Percentiles rank a stretch among this genome's conserved stretches.
Evolutionary conservation across 2,888 invertebrate genomes (phyloP).

Genomic region (Stenolophus ochropezus): DNA sequence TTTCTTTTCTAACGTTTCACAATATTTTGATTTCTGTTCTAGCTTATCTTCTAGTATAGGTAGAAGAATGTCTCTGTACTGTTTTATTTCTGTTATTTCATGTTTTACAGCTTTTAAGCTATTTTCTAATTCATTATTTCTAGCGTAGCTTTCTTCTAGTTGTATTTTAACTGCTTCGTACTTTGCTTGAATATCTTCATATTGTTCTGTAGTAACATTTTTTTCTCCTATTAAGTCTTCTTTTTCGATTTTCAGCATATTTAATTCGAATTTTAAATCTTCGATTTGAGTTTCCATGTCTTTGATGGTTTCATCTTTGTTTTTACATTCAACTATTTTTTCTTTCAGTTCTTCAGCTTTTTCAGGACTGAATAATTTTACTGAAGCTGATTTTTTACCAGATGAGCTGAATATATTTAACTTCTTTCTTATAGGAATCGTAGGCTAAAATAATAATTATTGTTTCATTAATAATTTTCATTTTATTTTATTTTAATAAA

Average conservation of each 20-base stretch:
- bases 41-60: constrained; percentile 1
- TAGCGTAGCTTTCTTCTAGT: constrained; percentile 68
- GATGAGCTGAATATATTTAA: constrained; percentile 60
- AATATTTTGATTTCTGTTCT: not conserved
- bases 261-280: constrained; percentile 73
- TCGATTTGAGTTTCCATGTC: constrained; percentile 75
- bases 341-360: constrained; percentile 73
- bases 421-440: constrained; percentile 54
- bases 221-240: constrained; percentile 71
- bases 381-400: constrained; percentile 42
- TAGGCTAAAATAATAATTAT: constrained; percentile 68
- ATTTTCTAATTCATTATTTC: not conserved
- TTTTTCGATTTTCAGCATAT: constrained; percentile 71
- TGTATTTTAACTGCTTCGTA: constrained; percentile 69
- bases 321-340: constrained; percentile 75
- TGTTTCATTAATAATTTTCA: too few species aligned
- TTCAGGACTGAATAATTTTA: constrained; percentile 61
- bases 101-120: not conserved
- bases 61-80: not conserved
- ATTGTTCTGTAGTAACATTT: constrained; percentile 65
- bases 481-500: too few species aligned
- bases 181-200: constrained; percentile 66
- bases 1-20: constrained; percentile 12
- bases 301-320: constrained; percentile 74
- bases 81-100: constrained; percentile 17